Evolutionary conservation across 2,797 vertebrate genomes (phyloP), one percentile per base, ranked within the genome.

Genomic region (Arnoldichthys spilopterus): DNA sequence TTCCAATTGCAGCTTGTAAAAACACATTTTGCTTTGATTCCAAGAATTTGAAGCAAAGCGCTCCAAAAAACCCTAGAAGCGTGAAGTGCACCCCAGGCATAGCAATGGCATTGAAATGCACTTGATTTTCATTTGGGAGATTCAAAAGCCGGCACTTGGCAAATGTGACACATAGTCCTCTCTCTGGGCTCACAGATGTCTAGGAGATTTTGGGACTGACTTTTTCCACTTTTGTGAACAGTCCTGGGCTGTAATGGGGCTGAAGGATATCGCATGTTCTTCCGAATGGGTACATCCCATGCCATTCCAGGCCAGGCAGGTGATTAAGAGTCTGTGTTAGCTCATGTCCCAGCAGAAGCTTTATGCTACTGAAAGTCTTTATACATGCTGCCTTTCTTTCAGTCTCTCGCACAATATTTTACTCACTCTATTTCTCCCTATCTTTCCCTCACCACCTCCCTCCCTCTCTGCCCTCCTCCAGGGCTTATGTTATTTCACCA

Each of bases 281-380:
- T 62, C 78, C 69, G 43, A 34, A 70, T 2, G 61, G 69, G 37
- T 74, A 37, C 49, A 47, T 64, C 26, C 56, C 16, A 47, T 70
- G 47, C 61, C 22, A 51, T 18, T n/a, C 18, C 4, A 9, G 22
- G n/a, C 61, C 16, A 64, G 73, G 61, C 12, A 40, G 43, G 49
- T 75, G 73, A 75, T 75, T 66, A 75, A 63, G 45, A 74, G 72
- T 63, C 59, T 32, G 72, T 45, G 72, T 40, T 73, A 77, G 47
- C 51, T n/a, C 70, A n/a, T 74, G 70, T 59, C 54, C 70, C 58
- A 63, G 66, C 56, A 61, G 58, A 79, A 74, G 47, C 74, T 67
- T 37, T n/a, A 51, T 63, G 26, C 34, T 54, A 43, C 72, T 69
- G 63, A 62, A 58, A 30, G 59, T 76, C 73, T 76, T 81, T 81